Base-by-base conservation (phyloP, 1,140 invertebrate species). In the Hestina assimilis region DNA sequence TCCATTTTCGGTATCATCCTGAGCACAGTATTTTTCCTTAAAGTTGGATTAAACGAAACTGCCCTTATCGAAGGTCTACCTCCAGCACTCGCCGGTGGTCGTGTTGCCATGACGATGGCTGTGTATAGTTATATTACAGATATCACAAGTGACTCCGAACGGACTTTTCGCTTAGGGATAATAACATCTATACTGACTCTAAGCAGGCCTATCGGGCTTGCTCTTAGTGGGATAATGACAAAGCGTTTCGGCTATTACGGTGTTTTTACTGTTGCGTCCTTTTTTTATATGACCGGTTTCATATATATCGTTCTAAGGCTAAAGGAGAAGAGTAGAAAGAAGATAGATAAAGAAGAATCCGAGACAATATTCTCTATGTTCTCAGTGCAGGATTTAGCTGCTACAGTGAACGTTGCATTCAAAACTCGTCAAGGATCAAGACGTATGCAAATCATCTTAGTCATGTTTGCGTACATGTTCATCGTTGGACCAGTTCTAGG, bases 111-210 rank as follows among this genome's bases (percentile, higher is more conserved):
- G 76, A 87, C 91, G 33, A 91, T 91, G 89, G 89, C 90, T 2
- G 83, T 90, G 5, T 92, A 91, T 61, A 90, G 90, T 58, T 92
- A 92, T 58, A 87, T 92, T 21, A 90, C 91, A n/a, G 91, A 92
- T 64, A 85, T 91, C 3, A 92, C 91, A 15, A 89, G 87, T 69
- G 71, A 90, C 35, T 83, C 90, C 35, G 89, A 90, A 72, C 78
- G 91, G 70, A 92, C 91, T 58, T 88, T 90, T 54, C 76, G 91
- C 38, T 82, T 91, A 64, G 91, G 90, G 5, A 83, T 92, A n/a
- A 88, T 91, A 8, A 91, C 91, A 11, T 89, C 90, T 15, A 89
- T 91, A 46, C 69, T 91, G 35, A 89, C 83, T 20, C 65, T 90
- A 4, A 87, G 83, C 55, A 79, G 87, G 33, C 89, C 89, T 0